Evolutionary conservation across 1,140 invertebrate genomes (phyloP).

Genomic region (Dryas iulia): DNA sequence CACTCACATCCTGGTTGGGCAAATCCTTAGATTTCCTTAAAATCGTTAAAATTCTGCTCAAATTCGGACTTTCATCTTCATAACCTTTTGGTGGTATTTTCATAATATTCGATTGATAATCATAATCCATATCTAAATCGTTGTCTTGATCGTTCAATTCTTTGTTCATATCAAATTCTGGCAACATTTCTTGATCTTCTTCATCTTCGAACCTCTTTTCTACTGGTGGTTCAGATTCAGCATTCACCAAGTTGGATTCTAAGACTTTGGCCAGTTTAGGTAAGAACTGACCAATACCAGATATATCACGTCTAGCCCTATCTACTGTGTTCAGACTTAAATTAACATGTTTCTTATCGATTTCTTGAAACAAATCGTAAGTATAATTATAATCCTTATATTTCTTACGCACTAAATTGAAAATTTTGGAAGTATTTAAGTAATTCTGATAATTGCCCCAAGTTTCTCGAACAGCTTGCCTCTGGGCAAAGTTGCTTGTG

Average conservation of each 20-base stretch:
- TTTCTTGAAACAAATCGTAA: slow-evolving; percentile 54
- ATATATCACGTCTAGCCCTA: slow-evolving; percentile 51
- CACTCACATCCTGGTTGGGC: slow-evolving; percentile 33
- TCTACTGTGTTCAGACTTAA: slow-evolving; percentile 35
- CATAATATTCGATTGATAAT: slow-evolving; percentile 70
- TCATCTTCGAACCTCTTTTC: slow-evolving; percentile 54
- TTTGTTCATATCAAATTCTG: slow-evolving; percentile 72
- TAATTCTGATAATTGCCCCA: slow-evolving; percentile 87
- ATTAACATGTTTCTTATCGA: slow-evolving; percentile 33
- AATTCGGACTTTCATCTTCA: slow-evolving; percentile 55
- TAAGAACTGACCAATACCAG: slow-evolving; percentile 49
- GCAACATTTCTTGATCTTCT: slow-evolving; percentile 47
- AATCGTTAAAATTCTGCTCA: slow-evolving; percentile 49
- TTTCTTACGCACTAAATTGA: slow-evolving; percentile 44
- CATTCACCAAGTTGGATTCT: slow-evolving; percentile 46
- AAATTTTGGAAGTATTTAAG: slow-evolving; percentile 48
- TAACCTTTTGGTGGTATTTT: slow-evolving; percentile 71
- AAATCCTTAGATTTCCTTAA: slow-evolving; percentile 52
- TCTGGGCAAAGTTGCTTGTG: slow-evolving; percentile 83
- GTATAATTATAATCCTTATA: slow-evolving; percentile 66
- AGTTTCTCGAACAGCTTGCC: slow-evolving; percentile 88
- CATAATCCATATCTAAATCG: slow-evolving; percentile 49
- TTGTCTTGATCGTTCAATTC: slow-evolving; percentile 53
- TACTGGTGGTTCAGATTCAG: slow-evolving; percentile 39
- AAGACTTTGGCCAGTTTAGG: slow-evolving; percentile 61